phyloP scores from a whole-genome alignment of 2,888 invertebrate species.

The Ennomos erosarius region DNA sequence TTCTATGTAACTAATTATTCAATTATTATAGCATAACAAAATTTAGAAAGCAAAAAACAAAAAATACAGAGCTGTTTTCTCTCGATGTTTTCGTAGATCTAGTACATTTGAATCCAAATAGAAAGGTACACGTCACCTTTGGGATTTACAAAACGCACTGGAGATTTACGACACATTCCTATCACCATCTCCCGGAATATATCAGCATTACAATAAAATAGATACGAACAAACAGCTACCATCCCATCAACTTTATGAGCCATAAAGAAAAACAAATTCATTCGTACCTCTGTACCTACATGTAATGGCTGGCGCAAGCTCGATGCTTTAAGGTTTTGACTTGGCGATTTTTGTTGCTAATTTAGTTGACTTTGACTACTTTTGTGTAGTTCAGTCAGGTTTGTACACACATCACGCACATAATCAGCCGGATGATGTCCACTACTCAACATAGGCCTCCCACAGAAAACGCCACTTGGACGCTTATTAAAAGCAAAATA shows the following conservation, averaged over 20 bases:
- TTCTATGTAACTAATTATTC: no score
- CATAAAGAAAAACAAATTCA: slow-evolving; percentile 46
- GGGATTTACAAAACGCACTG: slow-evolving; percentile 28
- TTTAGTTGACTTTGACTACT: no score
- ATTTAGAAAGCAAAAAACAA: no score
- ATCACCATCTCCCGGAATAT: slow-evolving; percentile 35
- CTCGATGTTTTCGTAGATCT: slow-evolving; percentile 3
- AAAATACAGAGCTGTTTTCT: not conserved
- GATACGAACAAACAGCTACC: slow-evolving; percentile 44
- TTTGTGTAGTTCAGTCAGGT: no score
- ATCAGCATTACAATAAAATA: slow-evolving; percentile 39
- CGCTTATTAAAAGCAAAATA: no score
- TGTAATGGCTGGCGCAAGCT: slow-evolving; percentile 13
- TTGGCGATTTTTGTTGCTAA: slow-evolving; percentile 3
- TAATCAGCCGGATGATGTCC: no score
- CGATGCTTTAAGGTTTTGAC: slow-evolving; percentile 5
- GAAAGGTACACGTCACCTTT: slow-evolving; percentile 19
- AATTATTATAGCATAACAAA: no score
- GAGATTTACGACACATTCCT: slow-evolving; percentile 27
- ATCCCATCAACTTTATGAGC: slow-evolving; percentile 44
- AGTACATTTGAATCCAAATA: slow-evolving; percentile 19
- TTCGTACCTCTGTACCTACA: slow-evolving; percentile 40
- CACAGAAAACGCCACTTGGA: no score
- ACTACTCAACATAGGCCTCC: no score
- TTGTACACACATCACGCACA: no score